phyloP scores from a whole-genome alignment of 2,797 vertebrate genomes.

The Huso huso region DNA sequence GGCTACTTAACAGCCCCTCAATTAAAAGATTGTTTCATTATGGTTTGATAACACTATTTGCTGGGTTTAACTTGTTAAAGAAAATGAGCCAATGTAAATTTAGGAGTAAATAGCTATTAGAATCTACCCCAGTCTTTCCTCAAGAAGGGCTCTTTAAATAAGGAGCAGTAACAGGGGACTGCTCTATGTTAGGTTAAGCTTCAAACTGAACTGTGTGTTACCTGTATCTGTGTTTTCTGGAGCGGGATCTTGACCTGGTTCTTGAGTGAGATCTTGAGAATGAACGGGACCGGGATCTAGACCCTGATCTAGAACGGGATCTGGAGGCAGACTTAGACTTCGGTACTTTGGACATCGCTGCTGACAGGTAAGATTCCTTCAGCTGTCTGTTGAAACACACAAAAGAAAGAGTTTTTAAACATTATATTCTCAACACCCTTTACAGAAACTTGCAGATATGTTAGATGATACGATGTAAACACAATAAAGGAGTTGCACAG shows the following conservation, averaged over 20 bases:
- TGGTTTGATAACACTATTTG: too few relatives aligned
- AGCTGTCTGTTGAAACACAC: not conserved
- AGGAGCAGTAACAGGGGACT: not conserved
- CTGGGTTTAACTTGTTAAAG: too few relatives aligned
- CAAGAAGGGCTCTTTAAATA: not conserved
- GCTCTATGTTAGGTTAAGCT: too few relatives aligned
- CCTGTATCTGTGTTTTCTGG: slow-evolving; percentile 85
- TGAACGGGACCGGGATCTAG: slow-evolving; percentile 74
- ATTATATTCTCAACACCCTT: too few relatives aligned
- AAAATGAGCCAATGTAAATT: too few relatives aligned
- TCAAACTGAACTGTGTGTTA: slow-evolving; percentile 33
- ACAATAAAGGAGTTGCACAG: too few relatives aligned
- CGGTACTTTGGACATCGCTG: slow-evolving; percentile 84
- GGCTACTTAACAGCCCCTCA: too few relatives aligned
- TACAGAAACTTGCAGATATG: too few relatives aligned
- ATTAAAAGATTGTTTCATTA: too few relatives aligned
- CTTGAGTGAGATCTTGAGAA: slow-evolving; percentile 85
- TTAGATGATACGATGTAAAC: too few relatives aligned
- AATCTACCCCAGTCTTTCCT: too few relatives aligned
- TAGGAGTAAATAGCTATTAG: too few relatives aligned
- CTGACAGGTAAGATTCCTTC: slow-evolving; percentile 27
- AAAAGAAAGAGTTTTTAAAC: slow-evolving; percentile 7
- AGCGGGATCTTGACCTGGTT: slow-evolving; percentile 80
- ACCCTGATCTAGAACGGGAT: slow-evolving; percentile 77
- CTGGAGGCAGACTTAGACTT: slow-evolving; percentile 85